phyloP scores from a whole-genome alignment of 2,888 invertebrate species.

The Xestia rhomboidea region DNA sequence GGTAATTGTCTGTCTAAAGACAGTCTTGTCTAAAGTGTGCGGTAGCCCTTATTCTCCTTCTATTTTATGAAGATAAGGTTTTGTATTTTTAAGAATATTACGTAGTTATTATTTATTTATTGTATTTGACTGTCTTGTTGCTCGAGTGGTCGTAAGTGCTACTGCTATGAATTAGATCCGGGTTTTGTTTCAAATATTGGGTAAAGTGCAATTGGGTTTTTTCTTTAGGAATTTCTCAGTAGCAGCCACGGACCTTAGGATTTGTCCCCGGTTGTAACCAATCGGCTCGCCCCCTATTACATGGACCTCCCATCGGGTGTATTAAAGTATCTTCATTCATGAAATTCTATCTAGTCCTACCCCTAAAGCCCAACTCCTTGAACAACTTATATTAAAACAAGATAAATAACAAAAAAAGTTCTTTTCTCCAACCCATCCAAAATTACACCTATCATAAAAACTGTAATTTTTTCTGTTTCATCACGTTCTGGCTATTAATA shows the following conservation, averaged over 20 bases:
- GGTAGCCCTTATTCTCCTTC: too few relatives aligned
- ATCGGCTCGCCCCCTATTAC: background rate
- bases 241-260: background rate
- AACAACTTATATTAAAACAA: background rate
- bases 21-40: too few relatives aligned
- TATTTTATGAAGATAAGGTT: too few relatives aligned
- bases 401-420: background rate
- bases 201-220: background rate
- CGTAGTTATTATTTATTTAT: too few relatives aligned
- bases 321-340: background rate
- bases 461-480: slow-evolving; percentile 19
- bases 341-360: background rate
- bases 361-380: background rate
- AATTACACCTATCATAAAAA: slow-evolving; percentile 12
- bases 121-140: background rate
- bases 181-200: background rate
- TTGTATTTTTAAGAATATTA: slow-evolving; percentile 79
- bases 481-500: slow-evolving; percentile 55
- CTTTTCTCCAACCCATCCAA: background rate
- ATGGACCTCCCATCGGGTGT: too few relatives aligned
- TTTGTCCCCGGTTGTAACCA: background rate
- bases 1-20: too few relatives aligned
- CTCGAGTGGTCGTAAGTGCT: background rate
- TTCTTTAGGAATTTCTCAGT: background rate
- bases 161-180: background rate